Base-by-base conservation (phyloP, 1,140 invertebrate genomes). In the Drosophila punjabiensis region DNA sequence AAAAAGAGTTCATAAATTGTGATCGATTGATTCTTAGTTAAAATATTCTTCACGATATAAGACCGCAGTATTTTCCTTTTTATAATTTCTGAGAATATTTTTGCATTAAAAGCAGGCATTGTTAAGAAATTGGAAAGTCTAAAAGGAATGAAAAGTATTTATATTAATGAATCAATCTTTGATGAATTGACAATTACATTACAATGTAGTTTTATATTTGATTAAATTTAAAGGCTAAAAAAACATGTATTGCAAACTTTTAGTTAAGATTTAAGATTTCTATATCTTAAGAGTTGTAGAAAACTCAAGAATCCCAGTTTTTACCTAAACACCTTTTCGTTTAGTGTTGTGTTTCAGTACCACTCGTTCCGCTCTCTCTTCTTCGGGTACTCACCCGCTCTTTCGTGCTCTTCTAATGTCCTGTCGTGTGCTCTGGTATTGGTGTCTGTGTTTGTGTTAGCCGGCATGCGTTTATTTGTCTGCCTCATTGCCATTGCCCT, bases 401-500 rank as follows among this genome's bases (percentile, higher is more conserved):
- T 24, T 28, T 68, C 24, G n/a, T 11, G 33, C 47, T 68, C 48
- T 70, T 76, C 59, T 61, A 65, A 60, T 62, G 62, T 55, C 47
- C 28, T 28, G 43, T 65, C 47, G 35, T 16, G 35, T 48, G 41
- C 13, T 32, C 50, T 32, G 32, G 28, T 32, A 1, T 53, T 0
- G 20, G 18, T 30, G 50, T n/a, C 50, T 39, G 39, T 61, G 53
- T 76, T 45, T 41, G 62, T 45, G 64, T 85, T 61, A 53, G 76
- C 81, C 84, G 84, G 81, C 85, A 78, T 79, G 76, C 67, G 58
- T 68, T 78, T 78, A 78, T 78, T 78, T 79, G 78, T 84, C 78
- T 82, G 75, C 73, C 86, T 82, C 71, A 90, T 79, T 80, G 87
- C 88, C 87, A 87, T 87, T 84, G 76, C 68, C 71, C 68, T 37